Evolutionary conservation across 2,797 vertebrate genomes (phyloP), one percentile per base, ranked within the genome.

Genomic region (Serranus cabrilla): DNA sequence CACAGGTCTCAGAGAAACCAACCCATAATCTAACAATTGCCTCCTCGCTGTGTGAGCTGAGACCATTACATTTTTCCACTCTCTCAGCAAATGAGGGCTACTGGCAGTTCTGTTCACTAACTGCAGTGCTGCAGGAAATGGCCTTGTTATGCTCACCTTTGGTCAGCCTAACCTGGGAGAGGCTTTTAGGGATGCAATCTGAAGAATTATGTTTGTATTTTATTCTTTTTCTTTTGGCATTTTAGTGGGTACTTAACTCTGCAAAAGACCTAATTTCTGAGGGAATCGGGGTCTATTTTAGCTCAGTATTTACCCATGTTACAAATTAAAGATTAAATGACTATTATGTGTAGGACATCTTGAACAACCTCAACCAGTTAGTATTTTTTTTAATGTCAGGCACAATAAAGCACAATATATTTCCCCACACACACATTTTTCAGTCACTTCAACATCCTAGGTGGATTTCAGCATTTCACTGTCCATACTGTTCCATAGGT

Each of bases 21-120:
- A 54, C 58, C 72, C 68, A 86, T 80, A 82, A 90, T 86, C 43
- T 81, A 78, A 42, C 69, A 82, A 81, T 75, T 76, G 71, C 76
- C 50, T 57, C 51, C 72, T 81, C 66, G 2, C 80, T 68, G 62
- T 73, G 55, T 74, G 80, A 87, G 72, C 78, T 20, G 34, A 62
- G 60, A 42, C 63, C 86, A 83, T 87, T 86, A 78, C 18, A 70
- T 86, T 58, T 71, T 71, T 76, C 54, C 65, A 52, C 73, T 65
- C 60, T 77, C 63, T 71, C 74, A 56, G 68, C 69, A 88, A 88
- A 87, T 80, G 78, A 83, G 70, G 49, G 34, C 78, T 73, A 7
- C 74, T 59, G 71, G 55, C 64, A 77, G 61, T 60, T 60, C 23
- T 77, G 63, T 51, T 74, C 69, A n/a, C 83, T 78, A 55, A 82